Conservation (phyloP, 2,797 vertebrate genomes). For the Clarias laeviceps region DNA sequence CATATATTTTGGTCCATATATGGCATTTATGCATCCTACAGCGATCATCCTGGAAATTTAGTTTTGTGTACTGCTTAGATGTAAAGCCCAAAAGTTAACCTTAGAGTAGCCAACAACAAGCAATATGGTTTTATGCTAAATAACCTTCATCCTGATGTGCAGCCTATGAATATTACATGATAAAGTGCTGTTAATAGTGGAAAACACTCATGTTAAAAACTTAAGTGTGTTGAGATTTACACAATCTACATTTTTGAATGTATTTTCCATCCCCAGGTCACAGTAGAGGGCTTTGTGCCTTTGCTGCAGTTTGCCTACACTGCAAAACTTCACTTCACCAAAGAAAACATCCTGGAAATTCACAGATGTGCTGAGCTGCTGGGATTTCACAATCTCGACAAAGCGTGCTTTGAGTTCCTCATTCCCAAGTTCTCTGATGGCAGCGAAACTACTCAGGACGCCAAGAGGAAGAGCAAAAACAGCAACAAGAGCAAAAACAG, state of each 20-base stretch:
- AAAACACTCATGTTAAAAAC: background rate
- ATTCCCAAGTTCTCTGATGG: constrained; percentile 84
- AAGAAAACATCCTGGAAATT: constrained; percentile 91
- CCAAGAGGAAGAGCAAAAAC: constrained; percentile 63
- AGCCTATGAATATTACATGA: background rate
- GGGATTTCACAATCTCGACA: constrained; percentile 88
- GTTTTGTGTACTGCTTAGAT: background rate
- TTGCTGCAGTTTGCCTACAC: constrained; percentile 96
- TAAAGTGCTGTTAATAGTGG: background rate
- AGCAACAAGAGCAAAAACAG: constrained; percentile 18
- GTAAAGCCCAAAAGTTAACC: background rate
- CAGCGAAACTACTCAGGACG: constrained; percentile 66
- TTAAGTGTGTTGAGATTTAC: background rate
- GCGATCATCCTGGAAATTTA: background rate
- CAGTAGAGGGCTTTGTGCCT: constrained; percentile 90
- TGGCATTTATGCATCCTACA: background rate
- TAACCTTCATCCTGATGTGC: background rate
- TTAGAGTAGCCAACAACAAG: background rate
- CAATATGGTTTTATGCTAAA: background rate
- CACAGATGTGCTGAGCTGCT: constrained; percentile 85
- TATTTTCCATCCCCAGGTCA: constrained; percentile 76
- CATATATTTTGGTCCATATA: background rate
- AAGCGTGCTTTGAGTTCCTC: constrained; percentile 93
- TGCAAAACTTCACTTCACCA: constrained; percentile 89
- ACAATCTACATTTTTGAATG: background rate